These are phyloP conservation scores for Charina bottae DNA, from an alignment of 2,113 vertebrate species.

Conservation along the genomic window DNA sequence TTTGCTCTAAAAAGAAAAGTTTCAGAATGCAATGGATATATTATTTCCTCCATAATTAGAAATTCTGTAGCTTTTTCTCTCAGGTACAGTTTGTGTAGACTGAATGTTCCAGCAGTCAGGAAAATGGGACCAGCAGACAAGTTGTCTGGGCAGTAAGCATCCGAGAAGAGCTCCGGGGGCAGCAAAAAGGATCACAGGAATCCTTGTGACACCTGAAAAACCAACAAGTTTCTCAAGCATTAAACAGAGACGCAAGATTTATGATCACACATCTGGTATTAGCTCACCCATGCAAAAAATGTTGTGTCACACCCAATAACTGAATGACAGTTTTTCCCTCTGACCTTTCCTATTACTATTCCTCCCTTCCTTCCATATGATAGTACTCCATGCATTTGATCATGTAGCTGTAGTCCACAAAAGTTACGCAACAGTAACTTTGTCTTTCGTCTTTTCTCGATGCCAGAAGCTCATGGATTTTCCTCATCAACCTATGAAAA, in stretches of 20 bases:
- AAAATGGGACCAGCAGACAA: background rate
- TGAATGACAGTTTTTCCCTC: no score
- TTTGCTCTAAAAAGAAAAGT: background rate
- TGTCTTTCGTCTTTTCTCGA: background rate
- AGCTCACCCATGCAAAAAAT: no score
- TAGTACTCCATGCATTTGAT: background rate
- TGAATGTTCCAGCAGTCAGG: no score
- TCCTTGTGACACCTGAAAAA: background rate
- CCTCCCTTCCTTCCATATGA: no score
- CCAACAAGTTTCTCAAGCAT: background rate
- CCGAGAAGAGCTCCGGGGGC: background rate
- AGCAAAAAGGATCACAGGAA: background rate
- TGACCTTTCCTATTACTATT: no score
- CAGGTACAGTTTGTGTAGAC: background rate
- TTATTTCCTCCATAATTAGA: background rate
- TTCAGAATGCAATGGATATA: background rate
- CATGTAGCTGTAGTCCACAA: background rate
- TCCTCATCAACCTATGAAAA: background rate
- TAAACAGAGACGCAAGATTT: background rate
- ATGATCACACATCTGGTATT: background rate
- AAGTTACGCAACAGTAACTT: background rate
- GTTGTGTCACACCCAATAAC: no score
- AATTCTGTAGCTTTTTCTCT: background rate
- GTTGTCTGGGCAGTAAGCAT: background rate
- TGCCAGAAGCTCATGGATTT: background rate